phyloP scores from a whole-genome alignment of 2,888 invertebrate genomes.

The Macroteleia sp. region DNA sequence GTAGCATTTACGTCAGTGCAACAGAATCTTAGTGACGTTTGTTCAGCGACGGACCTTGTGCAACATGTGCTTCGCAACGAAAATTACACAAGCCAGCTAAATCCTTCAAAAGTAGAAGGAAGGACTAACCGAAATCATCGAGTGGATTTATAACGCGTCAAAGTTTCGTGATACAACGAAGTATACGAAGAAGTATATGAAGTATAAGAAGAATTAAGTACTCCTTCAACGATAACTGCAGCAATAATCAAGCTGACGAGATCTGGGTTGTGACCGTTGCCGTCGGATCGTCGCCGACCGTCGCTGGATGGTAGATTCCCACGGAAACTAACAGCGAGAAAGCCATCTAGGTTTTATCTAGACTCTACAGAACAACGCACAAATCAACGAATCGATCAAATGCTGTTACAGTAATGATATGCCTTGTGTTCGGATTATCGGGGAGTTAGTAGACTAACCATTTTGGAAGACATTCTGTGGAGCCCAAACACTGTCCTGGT shows the following conservation, averaged over 20 bases:
- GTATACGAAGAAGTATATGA: no score
- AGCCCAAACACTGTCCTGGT: no score
- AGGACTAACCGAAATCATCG: no score
- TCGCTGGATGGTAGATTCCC: slow-evolving; percentile 10
- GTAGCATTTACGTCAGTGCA: slow-evolving; percentile 43
- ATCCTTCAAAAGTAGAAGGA: no score
- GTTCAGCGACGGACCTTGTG: neutral
- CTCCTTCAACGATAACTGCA: no score
- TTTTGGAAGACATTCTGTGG: neutral
- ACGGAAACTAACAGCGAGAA: neutral
- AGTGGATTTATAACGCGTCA: no score
- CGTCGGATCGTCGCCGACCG: slow-evolving; percentile 22
- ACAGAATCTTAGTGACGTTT: neutral
- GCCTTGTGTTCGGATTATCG: slow-evolving; percentile 14
- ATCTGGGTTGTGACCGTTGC: no score
- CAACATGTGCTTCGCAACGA: slow-evolving; percentile 1
- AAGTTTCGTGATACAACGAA: slow-evolving; percentile 40
- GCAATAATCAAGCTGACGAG: no score
- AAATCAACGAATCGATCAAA: slow-evolving; percentile 25
- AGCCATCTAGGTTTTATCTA: neutral
- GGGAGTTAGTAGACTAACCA: no score
- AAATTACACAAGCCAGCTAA: neutral
- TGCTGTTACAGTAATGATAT: slow-evolving; percentile 35
- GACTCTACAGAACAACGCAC: neutral
- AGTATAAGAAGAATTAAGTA: no score